A percentile compares a stretch with the other conserved stretches of the same genome.
Evolutionary conservation across 2,888 invertebrate species (phyloP).

Genomic region (Achlya flavicornis): DNA sequence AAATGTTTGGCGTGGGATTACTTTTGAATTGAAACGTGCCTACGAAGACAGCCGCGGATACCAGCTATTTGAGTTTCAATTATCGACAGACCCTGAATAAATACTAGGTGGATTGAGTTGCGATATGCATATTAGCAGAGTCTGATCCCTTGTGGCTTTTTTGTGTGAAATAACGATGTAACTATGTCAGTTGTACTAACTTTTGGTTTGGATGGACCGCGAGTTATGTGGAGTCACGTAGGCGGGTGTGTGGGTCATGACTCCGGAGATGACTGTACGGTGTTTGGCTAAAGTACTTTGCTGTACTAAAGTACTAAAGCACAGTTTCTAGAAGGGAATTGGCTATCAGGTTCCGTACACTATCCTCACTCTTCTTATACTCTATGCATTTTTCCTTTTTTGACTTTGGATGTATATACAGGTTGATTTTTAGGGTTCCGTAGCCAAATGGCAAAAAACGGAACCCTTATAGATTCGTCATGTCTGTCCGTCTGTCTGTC

Average conservation of each 20-base stretch:
- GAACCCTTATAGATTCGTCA: too few species aligned
- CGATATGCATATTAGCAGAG: conserved; percentile 71
- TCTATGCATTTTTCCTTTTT: too few species aligned
- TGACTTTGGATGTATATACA: too few species aligned
- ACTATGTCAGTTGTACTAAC: conserved; percentile 9
- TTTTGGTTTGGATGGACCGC: background rate
- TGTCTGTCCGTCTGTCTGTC: too few species aligned
- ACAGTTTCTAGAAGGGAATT: background rate
- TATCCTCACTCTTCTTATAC: too few species aligned
- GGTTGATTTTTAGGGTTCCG: too few species aligned
- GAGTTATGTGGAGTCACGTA: conserved; percentile 10
- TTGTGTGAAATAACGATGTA: conserved; percentile 23
- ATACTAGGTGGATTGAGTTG: conserved; percentile 67
- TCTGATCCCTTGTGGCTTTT: conserved; percentile 30
- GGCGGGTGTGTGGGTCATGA: background rate
- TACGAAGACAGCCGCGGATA: conserved; percentile 71
- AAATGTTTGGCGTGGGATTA: conserved; percentile 80
- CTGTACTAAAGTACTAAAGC: background rate
- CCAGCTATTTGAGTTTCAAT: conserved; percentile 80
- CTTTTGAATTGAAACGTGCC: conserved; percentile 82
- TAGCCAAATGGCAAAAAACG: too few species aligned
- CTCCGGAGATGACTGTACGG: background rate
- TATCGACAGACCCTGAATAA: conserved; percentile 71
- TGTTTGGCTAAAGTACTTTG: background rate
- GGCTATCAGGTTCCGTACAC: too few species aligned